Evolutionary conservation across 2,797 vertebrate species (phyloP).

Genomic region (Hypotaenidia okinawae): DNA sequence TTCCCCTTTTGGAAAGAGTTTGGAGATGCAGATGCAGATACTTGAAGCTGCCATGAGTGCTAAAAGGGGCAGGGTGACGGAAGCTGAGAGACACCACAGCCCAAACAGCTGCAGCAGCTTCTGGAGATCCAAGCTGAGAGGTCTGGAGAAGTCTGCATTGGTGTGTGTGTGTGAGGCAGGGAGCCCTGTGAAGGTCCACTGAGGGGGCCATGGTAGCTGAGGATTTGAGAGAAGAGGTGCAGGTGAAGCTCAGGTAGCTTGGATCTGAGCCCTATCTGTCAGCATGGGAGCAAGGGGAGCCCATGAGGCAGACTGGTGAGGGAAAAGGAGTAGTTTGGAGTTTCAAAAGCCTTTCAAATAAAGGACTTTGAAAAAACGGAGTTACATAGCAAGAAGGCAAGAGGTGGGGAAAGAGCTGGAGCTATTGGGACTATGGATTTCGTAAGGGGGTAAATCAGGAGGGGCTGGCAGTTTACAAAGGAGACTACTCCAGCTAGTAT

Average conservation of each 20-base stretch:
- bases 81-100: not conserved
- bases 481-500: not conserved
- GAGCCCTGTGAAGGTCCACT: not conserved
- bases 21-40: not conserved
- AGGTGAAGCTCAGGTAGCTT: not conserved
- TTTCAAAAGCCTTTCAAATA: not conserved
- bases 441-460: not conserved
- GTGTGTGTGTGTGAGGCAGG: not conserved
- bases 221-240: fast-evolving
- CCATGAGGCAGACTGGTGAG: not conserved
- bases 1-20: not conserved
- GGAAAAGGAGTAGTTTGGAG: not conserved
- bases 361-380: not conserved
- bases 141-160: not conserved
- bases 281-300: not conserved
- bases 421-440: not conserved
- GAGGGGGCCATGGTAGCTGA: not conserved
- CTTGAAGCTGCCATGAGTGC: not conserved
- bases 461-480: not conserved
- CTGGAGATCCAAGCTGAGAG: not conserved
- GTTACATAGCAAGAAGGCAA: not conserved
- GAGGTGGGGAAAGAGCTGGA: not conserved
- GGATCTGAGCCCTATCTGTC: not conserved
- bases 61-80: not conserved
- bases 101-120: not conserved